Base-by-base conservation (phyloP, 2,888 invertebrate species). In the Miltochrista miniata region DNA sequence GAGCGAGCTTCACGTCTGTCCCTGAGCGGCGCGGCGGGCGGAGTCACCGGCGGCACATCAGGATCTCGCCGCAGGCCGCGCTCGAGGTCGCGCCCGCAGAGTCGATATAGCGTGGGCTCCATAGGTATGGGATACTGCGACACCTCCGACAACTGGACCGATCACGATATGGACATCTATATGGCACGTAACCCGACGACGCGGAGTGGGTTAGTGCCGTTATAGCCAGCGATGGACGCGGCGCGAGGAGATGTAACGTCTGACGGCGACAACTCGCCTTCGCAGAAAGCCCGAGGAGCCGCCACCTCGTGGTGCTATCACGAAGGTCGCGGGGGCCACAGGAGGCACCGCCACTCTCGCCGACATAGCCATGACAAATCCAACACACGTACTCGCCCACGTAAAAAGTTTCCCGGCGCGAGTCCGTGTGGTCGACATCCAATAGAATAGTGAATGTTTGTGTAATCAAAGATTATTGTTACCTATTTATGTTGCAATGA, bases 151-250 rank as follows among this genome's bases (percentile, higher is more conserved):
- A 96, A 96, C 84, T 98, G 98, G 98, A 97, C 98, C 69, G 98
- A 98, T 87, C 97, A 98, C 84, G 98, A 98, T 81, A 97, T 98
- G 96, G 98, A 98, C 73, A 97, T 98, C 75, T 98, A 98, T 87
- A 97, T 97, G 95, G 96, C 97, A 54, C 94, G 97, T 76, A 97
- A 98, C 90, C 96, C 97, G 57, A 97, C 96, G 43, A 95, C 96
- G 51, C 93, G 96, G 74, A 95, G 96, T 79, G 96, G 96, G 61
- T 91, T 97, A 76, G 96, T 96, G 80, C 97, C 96, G 61, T 94
- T 96, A 92, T 96, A 94, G 92, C 89, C 83, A 60, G 84, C 75
- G 68, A 72, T 72, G 64, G 68, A 69, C 62, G 60, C 70, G 71
- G 77, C 70, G 78, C 74, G 76, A 67, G 69, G 64, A 61, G 77